phyloP scores from a whole-genome alignment of 2,888 invertebrate species.

The Macaria notata region DNA sequence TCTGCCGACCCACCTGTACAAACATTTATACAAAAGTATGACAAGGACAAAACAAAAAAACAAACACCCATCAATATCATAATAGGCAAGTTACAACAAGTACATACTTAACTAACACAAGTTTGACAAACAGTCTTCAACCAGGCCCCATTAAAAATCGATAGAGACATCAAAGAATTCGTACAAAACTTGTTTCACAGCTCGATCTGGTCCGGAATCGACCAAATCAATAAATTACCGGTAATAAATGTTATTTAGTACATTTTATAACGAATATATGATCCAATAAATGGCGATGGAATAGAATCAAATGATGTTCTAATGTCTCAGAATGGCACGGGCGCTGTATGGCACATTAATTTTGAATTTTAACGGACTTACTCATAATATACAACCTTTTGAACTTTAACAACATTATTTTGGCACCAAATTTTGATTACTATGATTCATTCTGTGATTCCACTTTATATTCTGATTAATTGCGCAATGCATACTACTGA shows the following conservation, averaged over 20 bases:
- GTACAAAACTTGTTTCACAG: slow-evolving; percentile 24
- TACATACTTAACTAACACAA: too few species aligned
- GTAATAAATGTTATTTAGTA: slow-evolving; percentile 1
- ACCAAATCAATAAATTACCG: slow-evolving; percentile 11
- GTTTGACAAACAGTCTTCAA: slow-evolving; percentile 25
- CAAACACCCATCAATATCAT: too few species aligned
- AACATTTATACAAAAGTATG: slow-evolving; percentile 31
- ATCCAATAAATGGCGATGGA: slow-evolving; percentile 3
- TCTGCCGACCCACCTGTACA: slow-evolving; percentile 10
- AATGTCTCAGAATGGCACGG: slow-evolving; percentile 12
- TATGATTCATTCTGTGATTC: too few species aligned
- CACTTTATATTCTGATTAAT: too few species aligned
- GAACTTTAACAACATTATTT: too few species aligned
- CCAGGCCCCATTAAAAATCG: slow-evolving; percentile 41
- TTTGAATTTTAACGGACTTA: slow-evolving; percentile 7
- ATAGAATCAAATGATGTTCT: slow-evolving; percentile 12
- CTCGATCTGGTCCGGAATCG: slow-evolving; percentile 13
- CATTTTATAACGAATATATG: slow-evolving; percentile 8
- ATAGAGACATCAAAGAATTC: slow-evolving; percentile 38
- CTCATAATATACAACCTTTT: slow-evolving; percentile 5
- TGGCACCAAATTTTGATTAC: too few species aligned
- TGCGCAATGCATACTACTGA: too few species aligned
- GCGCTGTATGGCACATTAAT: slow-evolving; percentile 4
- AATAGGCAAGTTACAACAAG: too few species aligned
- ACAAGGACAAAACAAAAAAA: slow-evolving; percentile 38